These are phyloP conservation scores for Drosophila siamana DNA, from an alignment of 2,888 invertebrate species.

Conservation along the genomic window DNA sequence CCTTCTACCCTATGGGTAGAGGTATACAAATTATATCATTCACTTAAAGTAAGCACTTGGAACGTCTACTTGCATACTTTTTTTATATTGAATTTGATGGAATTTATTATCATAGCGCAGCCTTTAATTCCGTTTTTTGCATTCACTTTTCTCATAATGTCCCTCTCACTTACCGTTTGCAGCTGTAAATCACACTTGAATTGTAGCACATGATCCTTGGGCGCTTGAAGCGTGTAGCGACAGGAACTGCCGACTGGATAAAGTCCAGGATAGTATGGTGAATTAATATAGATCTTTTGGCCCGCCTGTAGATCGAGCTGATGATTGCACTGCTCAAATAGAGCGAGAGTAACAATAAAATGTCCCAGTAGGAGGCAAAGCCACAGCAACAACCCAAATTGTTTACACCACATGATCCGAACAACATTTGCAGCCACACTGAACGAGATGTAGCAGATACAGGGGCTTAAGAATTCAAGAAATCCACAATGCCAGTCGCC, in stretches of 20 bases:
- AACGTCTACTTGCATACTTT: no score
- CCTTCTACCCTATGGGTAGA: no score
- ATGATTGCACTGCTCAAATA: slow-evolving; percentile 83
- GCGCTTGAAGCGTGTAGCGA: slow-evolving; percentile 81
- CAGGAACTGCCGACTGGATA: slow-evolving; percentile 83
- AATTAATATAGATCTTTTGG: slow-evolving; percentile 80
- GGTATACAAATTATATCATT: no score
- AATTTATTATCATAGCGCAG: background rate
- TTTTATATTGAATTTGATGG: no score
- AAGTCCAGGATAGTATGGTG: slow-evolving; percentile 81
- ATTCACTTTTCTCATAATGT: background rate
- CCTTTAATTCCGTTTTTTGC: no score
- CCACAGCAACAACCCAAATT: background rate
- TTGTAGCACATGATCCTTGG: slow-evolving; percentile 76
- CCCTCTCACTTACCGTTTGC: slow-evolving; percentile 66
- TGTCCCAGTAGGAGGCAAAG: slow-evolving; percentile 21
- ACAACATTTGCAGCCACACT: slow-evolving; percentile 52
- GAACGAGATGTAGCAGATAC: slow-evolving; percentile 35
- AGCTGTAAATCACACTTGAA: slow-evolving; percentile 81
- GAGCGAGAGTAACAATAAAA: slow-evolving; percentile 22
- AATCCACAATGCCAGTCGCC: slow-evolving; percentile 34
- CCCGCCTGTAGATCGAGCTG: slow-evolving; percentile 71
- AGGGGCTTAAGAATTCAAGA: slow-evolving; percentile 60
- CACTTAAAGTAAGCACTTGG: no score
- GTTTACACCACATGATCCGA: slow-evolving; percentile 53